These are phyloP conservation scores for Drosophila silvestris DNA, from an alignment of 2,888 invertebrate species.

Conservation along the genomic window DNA sequence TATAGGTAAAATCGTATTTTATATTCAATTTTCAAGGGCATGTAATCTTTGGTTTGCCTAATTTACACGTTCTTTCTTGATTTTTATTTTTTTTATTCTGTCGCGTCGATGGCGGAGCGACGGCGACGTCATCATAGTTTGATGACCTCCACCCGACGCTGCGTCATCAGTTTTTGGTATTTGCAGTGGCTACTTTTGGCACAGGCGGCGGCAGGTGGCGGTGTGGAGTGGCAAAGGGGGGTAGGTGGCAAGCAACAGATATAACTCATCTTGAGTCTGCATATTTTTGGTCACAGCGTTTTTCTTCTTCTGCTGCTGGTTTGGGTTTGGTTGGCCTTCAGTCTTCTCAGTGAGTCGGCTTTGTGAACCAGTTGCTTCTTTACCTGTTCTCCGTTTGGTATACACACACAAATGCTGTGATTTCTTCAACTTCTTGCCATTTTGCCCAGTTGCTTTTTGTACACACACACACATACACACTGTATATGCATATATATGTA, in stretches of 20 bases:
- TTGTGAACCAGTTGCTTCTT: slow-evolving; percentile 64
- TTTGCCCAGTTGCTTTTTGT: slow-evolving; percentile 42
- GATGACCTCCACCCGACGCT: slow-evolving; percentile 73
- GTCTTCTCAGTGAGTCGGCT: slow-evolving; percentile 48
- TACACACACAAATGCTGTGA: slow-evolving; percentile 48
- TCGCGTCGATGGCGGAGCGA: slow-evolving; percentile 19
- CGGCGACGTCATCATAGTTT: slow-evolving; percentile 76
- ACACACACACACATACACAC: background rate
- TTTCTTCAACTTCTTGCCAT: slow-evolving; percentile 40
- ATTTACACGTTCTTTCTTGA: background rate
- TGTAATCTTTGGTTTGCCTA: background rate
- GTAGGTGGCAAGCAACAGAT: slow-evolving; percentile 19
- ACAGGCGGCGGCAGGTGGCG: background rate
- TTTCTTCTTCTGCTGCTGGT: slow-evolving; percentile 24
- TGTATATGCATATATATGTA: slow-evolving; percentile 2
- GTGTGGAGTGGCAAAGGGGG: background rate
- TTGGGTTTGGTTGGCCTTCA: slow-evolving; percentile 45
- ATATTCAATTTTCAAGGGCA: background rate
- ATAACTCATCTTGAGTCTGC: slow-evolving; percentile 58
- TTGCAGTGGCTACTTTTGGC: slow-evolving; percentile 17
- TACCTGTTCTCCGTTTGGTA: slow-evolving; percentile 56
- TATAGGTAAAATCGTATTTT: background rate
- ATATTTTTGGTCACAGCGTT: slow-evolving; percentile 68
- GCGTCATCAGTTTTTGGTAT: slow-evolving; percentile 73
- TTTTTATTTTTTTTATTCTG: slow-evolving; percentile 20